phyloP scores from a whole-genome alignment of 2,888 invertebrate genomes.

The Cyclophora albipunctata region DNA sequence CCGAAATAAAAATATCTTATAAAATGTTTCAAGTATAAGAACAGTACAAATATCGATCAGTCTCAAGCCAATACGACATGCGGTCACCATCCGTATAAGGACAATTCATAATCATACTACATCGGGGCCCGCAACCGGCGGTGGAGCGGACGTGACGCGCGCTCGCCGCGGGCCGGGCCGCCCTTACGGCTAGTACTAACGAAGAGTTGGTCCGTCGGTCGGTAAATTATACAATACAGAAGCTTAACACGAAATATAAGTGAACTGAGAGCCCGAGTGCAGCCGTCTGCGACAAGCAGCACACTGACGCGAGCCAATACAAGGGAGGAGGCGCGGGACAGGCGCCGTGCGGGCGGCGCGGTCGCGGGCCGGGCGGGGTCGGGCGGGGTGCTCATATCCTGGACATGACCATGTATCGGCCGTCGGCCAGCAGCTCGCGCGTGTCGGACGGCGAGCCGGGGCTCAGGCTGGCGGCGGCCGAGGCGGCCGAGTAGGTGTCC shows the following conservation, averaged over 20 bases:
- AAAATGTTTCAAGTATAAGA: conserved; percentile 43
- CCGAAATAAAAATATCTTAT: conserved; percentile 26
- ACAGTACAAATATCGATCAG: conserved; percentile 59
- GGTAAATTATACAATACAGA: conserved; percentile 41
- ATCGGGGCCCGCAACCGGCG: no score
- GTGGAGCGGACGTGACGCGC: no score
- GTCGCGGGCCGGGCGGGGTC: conserved; percentile 29
- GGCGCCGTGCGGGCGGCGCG: conserved; percentile 22
- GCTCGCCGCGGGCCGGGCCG: conserved; percentile 2
- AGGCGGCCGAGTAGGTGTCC: conserved; percentile 71
- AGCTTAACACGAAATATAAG: conserved; percentile 18
- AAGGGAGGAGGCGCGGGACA: conserved; percentile 24
- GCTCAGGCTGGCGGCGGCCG: conserved; percentile 77
- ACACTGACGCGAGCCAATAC: conserved; percentile 33
- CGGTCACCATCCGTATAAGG: neutral
- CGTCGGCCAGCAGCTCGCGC: conserved; percentile 77
- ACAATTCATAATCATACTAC: neutral
- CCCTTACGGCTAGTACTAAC: conserved; percentile 57
- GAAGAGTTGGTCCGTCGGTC: conserved; percentile 63
- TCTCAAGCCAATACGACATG: conserved; percentile 51
- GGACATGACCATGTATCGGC: conserved; percentile 73
- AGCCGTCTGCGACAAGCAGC: conserved; percentile 29
- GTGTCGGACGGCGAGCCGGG: conserved; percentile 82
- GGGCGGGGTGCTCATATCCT: conserved; percentile 49
- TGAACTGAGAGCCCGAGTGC: conserved; percentile 21